Conservation (phyloP, 53 echinoderm and acorn worm genomes). For the Pentamera pediparva region DNA sequence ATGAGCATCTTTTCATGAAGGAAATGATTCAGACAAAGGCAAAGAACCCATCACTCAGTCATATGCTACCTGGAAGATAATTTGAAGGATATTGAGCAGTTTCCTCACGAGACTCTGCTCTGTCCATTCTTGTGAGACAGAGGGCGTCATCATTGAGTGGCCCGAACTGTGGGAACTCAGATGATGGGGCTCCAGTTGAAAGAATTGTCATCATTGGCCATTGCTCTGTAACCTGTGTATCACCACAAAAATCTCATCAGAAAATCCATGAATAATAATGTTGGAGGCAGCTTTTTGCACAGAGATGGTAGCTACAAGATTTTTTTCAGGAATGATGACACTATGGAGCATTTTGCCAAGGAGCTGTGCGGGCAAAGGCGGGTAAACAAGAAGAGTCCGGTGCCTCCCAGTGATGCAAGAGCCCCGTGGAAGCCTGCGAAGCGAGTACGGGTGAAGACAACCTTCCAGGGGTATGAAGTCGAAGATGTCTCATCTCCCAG, state of each 20-base stretch:
- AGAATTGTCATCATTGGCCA: constrained; percentile 17
- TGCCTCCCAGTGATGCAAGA: no score
- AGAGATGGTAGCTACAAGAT: neutral
- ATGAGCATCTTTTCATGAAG: constrained; percentile 22
- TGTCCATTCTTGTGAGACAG: constrained; percentile 8
- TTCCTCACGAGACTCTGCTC: no score
- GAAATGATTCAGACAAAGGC: constrained; percentile 27
- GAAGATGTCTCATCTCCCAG: no score
- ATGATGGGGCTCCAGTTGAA: no score
- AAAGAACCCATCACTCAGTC: constrained; percentile 5
- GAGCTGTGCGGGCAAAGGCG: no score
- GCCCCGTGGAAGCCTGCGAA: no score
- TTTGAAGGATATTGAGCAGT: constrained; percentile 9
- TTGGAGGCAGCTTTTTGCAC: neutral
- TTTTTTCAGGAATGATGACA: constrained; percentile 17
- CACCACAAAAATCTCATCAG: constrained; percentile 24
- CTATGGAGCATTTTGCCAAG: no score
- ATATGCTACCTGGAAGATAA: constrained; percentile 28
- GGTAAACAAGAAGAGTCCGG: no score
- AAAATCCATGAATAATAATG: neutral
- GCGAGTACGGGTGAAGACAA: no score
- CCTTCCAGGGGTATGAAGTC: no score
- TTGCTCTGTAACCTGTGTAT: constrained; percentile 24
- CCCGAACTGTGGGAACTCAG: no score
- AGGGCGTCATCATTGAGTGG: no score